Evolutionary conservation across 2,888 invertebrate genomes (phyloP).

Genomic region (Thymelicus lineola): DNA sequence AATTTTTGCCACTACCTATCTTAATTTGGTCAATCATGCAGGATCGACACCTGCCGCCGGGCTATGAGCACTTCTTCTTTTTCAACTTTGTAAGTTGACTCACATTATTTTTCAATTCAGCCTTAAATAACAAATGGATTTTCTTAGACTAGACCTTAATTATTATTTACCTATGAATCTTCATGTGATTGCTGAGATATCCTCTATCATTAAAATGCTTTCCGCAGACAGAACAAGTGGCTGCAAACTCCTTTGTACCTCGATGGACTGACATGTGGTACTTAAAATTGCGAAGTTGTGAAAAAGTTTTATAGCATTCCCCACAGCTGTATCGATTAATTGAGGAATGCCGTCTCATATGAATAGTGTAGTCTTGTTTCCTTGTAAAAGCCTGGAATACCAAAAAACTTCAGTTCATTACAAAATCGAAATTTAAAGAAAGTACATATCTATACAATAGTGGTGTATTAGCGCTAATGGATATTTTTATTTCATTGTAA

Average conservation of each 20-base stretch:
- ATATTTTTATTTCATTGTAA: background rate
- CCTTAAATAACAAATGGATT: too few relatives aligned
- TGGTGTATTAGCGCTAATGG: background rate
- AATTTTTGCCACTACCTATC: too few relatives aligned
- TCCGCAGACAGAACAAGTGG: conserved; percentile 87
- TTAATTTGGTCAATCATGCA: too few relatives aligned
- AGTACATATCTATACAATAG: background rate
- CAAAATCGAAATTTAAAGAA: background rate
- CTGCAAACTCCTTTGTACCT: conserved; percentile 93
- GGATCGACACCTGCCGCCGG: too few relatives aligned
- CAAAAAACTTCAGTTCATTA: conserved; percentile 5
- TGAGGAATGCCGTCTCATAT: conserved; percentile 57
- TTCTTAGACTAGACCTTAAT: too few relatives aligned
- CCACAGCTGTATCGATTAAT: conserved; percentile 87
- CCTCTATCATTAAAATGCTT: conserved; percentile 94
- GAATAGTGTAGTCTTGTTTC: conserved; percentile 42
- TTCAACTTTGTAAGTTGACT: too few relatives aligned
- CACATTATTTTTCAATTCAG: too few relatives aligned
- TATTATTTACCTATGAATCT: conserved; percentile 87
- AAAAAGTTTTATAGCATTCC: conserved; percentile 93
- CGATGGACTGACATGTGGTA: conserved; percentile 93
- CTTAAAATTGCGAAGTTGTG: conserved; percentile 93
- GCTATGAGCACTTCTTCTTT: too few relatives aligned
- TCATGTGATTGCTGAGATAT: conserved; percentile 94
- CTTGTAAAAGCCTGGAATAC: conserved; percentile 60